A percentile compares a stretch with the other conserved stretches of the same genome.
phyloP scores from a whole-genome alignment of 2,113 vertebrate genomes.

The Protobothrops mucrosquamatus region DNA sequence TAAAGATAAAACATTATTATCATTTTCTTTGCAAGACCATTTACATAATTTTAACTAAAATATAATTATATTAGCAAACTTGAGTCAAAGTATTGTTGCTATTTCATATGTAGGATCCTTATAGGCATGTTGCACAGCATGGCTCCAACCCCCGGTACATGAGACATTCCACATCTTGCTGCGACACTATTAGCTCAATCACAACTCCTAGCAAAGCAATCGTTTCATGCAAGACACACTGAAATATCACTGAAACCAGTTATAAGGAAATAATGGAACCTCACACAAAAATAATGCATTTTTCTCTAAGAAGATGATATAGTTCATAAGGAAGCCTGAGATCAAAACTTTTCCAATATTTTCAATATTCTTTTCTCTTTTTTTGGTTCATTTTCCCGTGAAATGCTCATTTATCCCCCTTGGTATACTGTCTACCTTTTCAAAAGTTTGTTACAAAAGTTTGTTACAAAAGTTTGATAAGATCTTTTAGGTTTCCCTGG shows the following conservation, averaged over 20 bases:
- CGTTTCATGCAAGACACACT: background rate
- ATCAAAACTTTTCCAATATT: background rate
- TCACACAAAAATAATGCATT: background rate
- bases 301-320: background rate
- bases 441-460: background rate
- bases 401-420: background rate
- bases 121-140: background rate
- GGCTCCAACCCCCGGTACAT: background rate
- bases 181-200: background rate
- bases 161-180: background rate
- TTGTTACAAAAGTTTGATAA: background rate
- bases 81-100: background rate
- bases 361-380: background rate
- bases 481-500: background rate
- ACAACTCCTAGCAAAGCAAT: background rate
- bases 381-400: background rate
- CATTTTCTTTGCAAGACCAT: background rate
- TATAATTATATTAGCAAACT: background rate
- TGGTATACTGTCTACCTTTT: background rate
- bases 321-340: background rate
- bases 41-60: background rate
- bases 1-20: background rate
- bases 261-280: too few relatives aligned
- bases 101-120: background rate
- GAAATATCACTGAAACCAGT: background rate